phyloP scores from a whole-genome alignment of 2,888 invertebrate genomes.

The Lomographa bimaculata region DNA sequence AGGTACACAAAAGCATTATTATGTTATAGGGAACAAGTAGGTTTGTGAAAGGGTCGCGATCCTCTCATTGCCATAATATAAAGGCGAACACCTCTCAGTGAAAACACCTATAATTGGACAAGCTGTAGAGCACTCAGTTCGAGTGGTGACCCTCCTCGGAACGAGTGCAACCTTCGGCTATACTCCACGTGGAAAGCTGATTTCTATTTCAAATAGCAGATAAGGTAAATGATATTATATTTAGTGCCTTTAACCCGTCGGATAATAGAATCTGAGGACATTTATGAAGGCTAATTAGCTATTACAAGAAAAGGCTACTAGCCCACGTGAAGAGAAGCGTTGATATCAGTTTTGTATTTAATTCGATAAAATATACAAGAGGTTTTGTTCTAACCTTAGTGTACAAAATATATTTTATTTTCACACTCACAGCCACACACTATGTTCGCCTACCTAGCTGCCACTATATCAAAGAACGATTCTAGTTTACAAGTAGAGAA shows the following conservation, averaged over 20 bases:
- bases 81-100: conserved; percentile 51
- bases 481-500: too few species aligned
- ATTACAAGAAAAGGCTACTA: conserved; percentile 1
- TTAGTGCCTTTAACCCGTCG: conserved; percentile 5
- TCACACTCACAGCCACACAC: too few species aligned
- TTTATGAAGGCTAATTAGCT: conserved; percentile 7
- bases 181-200: conserved; percentile 48
- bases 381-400: too few species aligned
- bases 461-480: too few species aligned
- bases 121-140: conserved; percentile 60
- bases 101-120: conserved; percentile 76
- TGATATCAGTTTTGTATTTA: too few species aligned
- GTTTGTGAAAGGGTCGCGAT: conserved; percentile 19
- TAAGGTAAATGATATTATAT: conserved; percentile 10
- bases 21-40: conserved; percentile 18
- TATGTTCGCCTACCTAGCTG: too few species aligned
- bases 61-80: conserved; percentile 42
- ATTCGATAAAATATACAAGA: too few species aligned
- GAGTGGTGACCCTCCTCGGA: conserved; percentile 72
- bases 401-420: too few species aligned
- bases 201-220: conserved; percentile 48
- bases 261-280: conserved; percentile 12
- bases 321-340: neutral
- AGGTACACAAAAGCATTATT: conserved; percentile 11
- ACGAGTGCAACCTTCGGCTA: conserved; percentile 53